A percentile compares a stretch with the other conserved stretches of the same genome.
Evolutionary conservation across 1,140 invertebrate species (phyloP).

Genomic region (Plodia interpunctella): DNA sequence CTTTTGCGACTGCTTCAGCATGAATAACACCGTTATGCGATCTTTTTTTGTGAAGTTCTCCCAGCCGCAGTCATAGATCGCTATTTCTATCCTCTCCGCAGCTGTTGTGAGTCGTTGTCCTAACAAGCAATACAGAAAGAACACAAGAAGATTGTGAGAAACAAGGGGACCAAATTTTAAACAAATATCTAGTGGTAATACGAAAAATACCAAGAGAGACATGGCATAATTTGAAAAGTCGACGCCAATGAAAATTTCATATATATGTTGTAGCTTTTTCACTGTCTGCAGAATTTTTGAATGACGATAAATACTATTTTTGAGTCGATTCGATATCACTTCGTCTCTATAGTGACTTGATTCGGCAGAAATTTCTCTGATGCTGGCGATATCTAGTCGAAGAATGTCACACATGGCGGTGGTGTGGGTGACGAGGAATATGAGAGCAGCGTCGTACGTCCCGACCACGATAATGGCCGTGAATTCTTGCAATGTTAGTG

Average conservation of each 20-base stretch:
- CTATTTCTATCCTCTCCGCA: slow-evolving; percentile 32
- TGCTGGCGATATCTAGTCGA: slow-evolving; percentile 21
- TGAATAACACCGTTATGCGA: slow-evolving; percentile 27
- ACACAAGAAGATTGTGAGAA: slow-evolving; percentile 29
- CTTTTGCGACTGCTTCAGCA: slow-evolving; percentile 33
- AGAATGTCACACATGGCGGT: slow-evolving; percentile 30
- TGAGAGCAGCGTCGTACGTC: slow-evolving; percentile 25
- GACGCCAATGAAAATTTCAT: slow-evolving; percentile 26
- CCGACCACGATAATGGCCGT: slow-evolving; percentile 18
- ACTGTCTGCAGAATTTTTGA: slow-evolving; percentile 24
- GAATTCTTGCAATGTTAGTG: slow-evolving; percentile 27
- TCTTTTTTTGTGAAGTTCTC: slow-evolving; percentile 30
- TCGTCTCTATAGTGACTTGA: slow-evolving; percentile 9
- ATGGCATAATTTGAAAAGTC: slow-evolving; percentile 31
- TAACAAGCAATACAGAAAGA: slow-evolving; percentile 40
- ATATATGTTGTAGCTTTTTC: slow-evolving; percentile 29
- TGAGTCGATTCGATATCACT: slow-evolving; percentile 18
- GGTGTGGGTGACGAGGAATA: slow-evolving; percentile 33
- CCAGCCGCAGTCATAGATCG: slow-evolving; percentile 42
- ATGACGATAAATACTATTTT: slow-evolving; percentile 24
- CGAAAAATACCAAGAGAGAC: slow-evolving; percentile 30
- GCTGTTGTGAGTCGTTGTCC: slow-evolving; percentile 37
- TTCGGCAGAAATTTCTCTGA: slow-evolving; percentile 13
- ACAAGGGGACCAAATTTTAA: slow-evolving; percentile 29
- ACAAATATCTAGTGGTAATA: slow-evolving; percentile 28